Percentiles rank a stretch among this genome's conserved stretches.
Evolutionary conservation across 2,888 invertebrate species (phyloP).

Genomic region (Erannis defoliaria): DNA sequence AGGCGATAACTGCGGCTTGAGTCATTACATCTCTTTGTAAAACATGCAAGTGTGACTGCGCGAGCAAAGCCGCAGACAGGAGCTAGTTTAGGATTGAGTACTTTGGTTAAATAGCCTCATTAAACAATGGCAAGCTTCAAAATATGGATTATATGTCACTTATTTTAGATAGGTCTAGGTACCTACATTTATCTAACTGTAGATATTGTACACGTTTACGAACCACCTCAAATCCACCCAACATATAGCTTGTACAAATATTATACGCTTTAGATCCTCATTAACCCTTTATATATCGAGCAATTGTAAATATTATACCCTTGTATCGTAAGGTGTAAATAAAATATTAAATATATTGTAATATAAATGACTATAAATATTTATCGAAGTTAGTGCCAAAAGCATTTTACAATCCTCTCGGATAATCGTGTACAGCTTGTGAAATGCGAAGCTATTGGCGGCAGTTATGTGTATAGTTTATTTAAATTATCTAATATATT

Average conservation of each 20-base stretch:
- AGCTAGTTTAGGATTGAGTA: too few relatives aligned
- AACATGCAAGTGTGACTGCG: too few relatives aligned
- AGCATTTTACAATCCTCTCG: constrained; percentile 75
- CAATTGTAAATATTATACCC: constrained; percentile 63
- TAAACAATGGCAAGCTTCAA: too few relatives aligned
- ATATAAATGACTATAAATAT: constrained; percentile 68
- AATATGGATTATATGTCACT: constrained; percentile 51
- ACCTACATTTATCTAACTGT: constrained; percentile 57
- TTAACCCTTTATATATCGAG: constrained; percentile 57
- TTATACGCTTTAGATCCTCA: constrained; percentile 61
- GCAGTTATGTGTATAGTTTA: constrained; percentile 46
- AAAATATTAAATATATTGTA: constrained; percentile 77
- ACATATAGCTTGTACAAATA: constrained; percentile 57
- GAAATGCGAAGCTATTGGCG: constrained; percentile 49
- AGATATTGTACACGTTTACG: constrained; percentile 75
- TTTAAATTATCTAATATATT: constrained; percentile 44
- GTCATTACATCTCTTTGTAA: too few relatives aligned
- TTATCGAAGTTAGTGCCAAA: constrained; percentile 85
- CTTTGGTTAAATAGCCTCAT: too few relatives aligned
- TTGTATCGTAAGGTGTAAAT: constrained; percentile 79
- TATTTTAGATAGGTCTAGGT: constrained; percentile 65
- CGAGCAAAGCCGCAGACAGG: too few relatives aligned
- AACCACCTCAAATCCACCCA: constrained; percentile 39
- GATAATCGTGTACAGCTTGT: constrained; percentile 63
- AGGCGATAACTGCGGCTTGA: too few relatives aligned